Evolutionary conservation across 2,888 invertebrate species (phyloP), one percentile per base, ranked within the genome.

Genomic region (Margaritifera margaritifera): DNA sequence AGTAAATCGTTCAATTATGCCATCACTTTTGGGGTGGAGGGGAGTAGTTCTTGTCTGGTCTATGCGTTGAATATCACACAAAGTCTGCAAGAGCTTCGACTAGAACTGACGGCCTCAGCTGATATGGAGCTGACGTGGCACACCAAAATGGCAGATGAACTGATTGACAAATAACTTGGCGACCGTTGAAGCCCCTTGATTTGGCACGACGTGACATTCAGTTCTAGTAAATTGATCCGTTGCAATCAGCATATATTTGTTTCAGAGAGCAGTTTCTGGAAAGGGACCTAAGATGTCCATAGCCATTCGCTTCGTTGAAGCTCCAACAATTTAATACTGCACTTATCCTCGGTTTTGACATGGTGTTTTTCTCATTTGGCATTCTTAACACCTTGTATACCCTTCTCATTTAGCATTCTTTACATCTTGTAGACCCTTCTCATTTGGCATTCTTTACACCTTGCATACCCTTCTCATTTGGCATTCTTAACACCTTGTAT

Each of bases 11-110:
- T 27, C 27, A 27, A 27, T 4, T 4, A 27, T 27, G 27, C 27
- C 27, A 27, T 27, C 27, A 27, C 27, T 27, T 27, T 27, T 2
- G 27, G 62, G 24, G 52, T 62, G 62, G 18, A 52, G 50, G 2
- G 62, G 62, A 4, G 62, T 62, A 6, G 62, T 62, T 62, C 62
- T 42, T n/a, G 62, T 62, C 51, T 62, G 50, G 11, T 62, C 62
- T 8, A 62, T 62, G 50, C 52, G 62, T 19, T 50, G 62, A 18
- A 62, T 19, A 3, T 24, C 22, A 24, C 62, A 62, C 62, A 62
- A 22, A 24, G 8, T 53, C 18, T n/a, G 11, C n/a, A 62, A 62
- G 20, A 62, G 52, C 52, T 62, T 4, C 18, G 52, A 52, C 52
- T 62, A 50, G 8, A 62, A 62, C 6, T 62, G 62, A 18, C 62